Conservation (phyloP, 1,140 invertebrate genomes). For the Sinella curviseta region DNA sequence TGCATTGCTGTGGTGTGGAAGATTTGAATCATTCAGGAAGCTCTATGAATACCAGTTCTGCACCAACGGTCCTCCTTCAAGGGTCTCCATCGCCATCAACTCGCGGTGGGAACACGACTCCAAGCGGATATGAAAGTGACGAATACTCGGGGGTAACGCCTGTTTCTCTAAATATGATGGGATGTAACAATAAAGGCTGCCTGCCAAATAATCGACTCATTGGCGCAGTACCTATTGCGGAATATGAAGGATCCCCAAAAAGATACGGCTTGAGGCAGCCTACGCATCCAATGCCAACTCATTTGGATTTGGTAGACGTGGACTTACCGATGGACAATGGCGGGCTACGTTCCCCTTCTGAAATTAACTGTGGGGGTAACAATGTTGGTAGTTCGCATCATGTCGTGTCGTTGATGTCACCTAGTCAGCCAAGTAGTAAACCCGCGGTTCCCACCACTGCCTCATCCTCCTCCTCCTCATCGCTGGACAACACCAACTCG, state of each 20-base stretch:
- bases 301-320: slow-evolving; percentile 45
- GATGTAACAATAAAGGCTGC: not conserved
- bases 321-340: not conserved
- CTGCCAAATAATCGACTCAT: slow-evolving; percentile 60
- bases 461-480: slow-evolving; percentile 38
- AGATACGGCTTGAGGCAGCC: slow-evolving; percentile 70
- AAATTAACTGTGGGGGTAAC: slow-evolving; percentile 39
- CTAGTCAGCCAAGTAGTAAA: not conserved
- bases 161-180: slow-evolving; percentile 7
- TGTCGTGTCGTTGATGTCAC: not conserved
- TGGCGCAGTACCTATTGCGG: slow-evolving; percentile 81
- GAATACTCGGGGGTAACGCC: slow-evolving; percentile 35
- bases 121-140: slow-evolving; percentile 48
- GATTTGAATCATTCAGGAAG: not conserved
- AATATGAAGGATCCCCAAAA: slow-evolving; percentile 86
- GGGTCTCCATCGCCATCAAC: slow-evolving; percentile 39
- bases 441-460: slow-evolving; percentile 19
- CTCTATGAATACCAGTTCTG: not conserved
- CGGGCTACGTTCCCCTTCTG: not conserved
- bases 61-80: slow-evolving; percentile 21
- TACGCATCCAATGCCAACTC: slow-evolving; percentile 45
- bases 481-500: slow-evolving; percentile 37
- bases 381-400: slow-evolving; percentile 1
- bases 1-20: not conserved
- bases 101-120: slow-evolving; percentile 42